phyloP scores from a whole-genome alignment of 2,888 invertebrate species.

The Drosophila nigricruria region DNA sequence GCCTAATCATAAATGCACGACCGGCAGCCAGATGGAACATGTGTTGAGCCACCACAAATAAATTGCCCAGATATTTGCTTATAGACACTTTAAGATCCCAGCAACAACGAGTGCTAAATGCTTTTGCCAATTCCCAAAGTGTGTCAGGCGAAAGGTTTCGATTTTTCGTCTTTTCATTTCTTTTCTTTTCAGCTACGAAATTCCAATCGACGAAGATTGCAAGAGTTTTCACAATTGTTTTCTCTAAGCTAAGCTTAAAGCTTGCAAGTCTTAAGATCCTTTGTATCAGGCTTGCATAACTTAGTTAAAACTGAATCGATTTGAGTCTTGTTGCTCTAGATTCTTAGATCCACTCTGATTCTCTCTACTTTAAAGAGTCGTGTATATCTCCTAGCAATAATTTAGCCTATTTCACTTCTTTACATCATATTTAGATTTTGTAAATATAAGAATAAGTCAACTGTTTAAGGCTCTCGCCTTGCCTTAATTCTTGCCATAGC shows the following conservation, averaged over 20 bases:
- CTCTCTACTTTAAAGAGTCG: background rate
- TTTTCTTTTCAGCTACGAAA: background rate
- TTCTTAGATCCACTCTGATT: background rate
- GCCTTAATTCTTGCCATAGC: background rate
- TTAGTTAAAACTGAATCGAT: background rate
- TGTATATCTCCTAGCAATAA: background rate
- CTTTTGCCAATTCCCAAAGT: conserved; percentile 18
- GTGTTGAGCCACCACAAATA: conserved; percentile 43
- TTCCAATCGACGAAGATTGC: background rate
- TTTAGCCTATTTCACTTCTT: background rate
- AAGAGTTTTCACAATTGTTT: background rate
- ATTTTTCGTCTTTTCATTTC: background rate
- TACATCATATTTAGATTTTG: background rate
- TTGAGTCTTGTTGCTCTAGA: no score
- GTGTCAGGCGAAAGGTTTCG: conserved; percentile 42
- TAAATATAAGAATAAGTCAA: background rate
- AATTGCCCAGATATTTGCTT: conserved; percentile 38
- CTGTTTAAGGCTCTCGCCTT: background rate
- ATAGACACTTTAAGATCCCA: background rate
- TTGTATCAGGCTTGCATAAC: background rate
- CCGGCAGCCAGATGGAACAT: conserved; percentile 42
- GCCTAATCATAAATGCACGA: conserved; percentile 54
- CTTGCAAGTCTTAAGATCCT: no score
- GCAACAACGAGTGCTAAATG: conserved; percentile 12
- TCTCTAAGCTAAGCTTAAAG: background rate